Percentiles rank a stretch among this genome's conserved stretches.
Conservation (phyloP, 2,797 vertebrate genomes). For the Mus spretus region DNA sequence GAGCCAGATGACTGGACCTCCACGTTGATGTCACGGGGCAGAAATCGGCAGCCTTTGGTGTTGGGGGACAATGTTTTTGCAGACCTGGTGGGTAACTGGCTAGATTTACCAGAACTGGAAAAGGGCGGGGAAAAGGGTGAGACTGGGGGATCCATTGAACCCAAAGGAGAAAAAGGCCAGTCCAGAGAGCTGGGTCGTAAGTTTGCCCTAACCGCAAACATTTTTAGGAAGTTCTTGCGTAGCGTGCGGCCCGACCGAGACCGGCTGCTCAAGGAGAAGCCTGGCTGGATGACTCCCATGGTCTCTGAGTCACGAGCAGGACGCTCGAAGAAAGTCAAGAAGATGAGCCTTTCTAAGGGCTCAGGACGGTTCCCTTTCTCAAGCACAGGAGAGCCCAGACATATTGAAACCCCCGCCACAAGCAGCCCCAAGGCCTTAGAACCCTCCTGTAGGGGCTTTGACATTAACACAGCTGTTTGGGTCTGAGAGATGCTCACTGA, state of each 20-base stretch:
- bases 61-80: conserved; percentile 97
- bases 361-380: conserved; percentile 94
- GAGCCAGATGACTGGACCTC: conserved; percentile 96
- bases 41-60: conserved; percentile 96
- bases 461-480: conserved; percentile 98
- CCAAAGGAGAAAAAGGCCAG: conserved; percentile 92
- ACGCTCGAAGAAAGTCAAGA: conserved; percentile 94
- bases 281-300: conserved; percentile 92
- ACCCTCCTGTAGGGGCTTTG: conserved; percentile 92
- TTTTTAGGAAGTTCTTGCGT: conserved; percentile 97
- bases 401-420: conserved; percentile 63
- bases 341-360: conserved; percentile 91
- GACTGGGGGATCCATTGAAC: conserved; percentile 86
- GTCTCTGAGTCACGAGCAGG: conserved; percentile 88
- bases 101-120: conserved; percentile 95
- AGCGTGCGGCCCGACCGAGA: conserved; percentile 96
- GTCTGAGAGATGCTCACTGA: conserved; percentile 88
- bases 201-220: conserved; percentile 96
- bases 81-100: conserved; percentile 98
- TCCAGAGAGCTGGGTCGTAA: conserved; percentile 95
- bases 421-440: conserved; percentile 86
- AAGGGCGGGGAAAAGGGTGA: conserved; percentile 90
- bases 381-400: conserved; percentile 78
- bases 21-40: conserved; percentile 95
- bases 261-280: conserved; percentile 96